phyloP scores from a whole-genome alignment of 2,888 invertebrate genomes.

The Cheilosia pagana region DNA sequence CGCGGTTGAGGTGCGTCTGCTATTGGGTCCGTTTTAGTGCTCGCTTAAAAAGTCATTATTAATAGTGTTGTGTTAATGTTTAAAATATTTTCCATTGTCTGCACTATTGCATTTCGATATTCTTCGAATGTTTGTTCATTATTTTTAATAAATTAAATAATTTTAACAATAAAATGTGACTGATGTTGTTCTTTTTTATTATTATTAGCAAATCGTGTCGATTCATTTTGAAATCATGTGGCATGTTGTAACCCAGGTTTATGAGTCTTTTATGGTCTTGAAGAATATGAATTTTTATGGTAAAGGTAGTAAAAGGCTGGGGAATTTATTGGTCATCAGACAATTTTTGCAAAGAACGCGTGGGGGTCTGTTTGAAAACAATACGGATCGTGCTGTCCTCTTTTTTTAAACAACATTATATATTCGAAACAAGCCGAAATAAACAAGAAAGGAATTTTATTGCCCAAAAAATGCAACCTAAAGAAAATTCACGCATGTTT shows the following conservation, averaged over 20 bases:
- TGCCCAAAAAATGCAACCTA: too few species aligned
- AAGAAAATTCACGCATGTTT: too few species aligned
- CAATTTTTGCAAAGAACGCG: too few species aligned
- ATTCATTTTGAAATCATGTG: background rate
- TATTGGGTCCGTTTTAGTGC: constrained; percentile 64
- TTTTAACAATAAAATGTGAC: constrained; percentile 3
- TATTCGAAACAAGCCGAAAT: too few species aligned
- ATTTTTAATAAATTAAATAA: constrained; percentile 43
- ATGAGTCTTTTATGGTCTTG: too few species aligned
- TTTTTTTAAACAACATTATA: too few species aligned
- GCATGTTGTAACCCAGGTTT: background rate
- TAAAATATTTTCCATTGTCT: background rate
- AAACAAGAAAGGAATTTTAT: too few species aligned
- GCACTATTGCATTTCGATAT: constrained; percentile 4
- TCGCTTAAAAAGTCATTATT: constrained; percentile 56
- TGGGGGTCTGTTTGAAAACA: too few species aligned
- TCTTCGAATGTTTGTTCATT: constrained; percentile 31
- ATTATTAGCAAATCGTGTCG: background rate
- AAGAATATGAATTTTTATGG: too few species aligned
- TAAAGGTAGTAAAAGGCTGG: too few species aligned
- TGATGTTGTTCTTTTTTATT: background rate
- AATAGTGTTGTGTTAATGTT: constrained; percentile 31
- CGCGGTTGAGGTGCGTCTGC: constrained; percentile 42
- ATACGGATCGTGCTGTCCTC: too few species aligned
- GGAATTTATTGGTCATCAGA: too few species aligned